These are phyloP conservation scores for Centropristis striata DNA, from an alignment of 2,113 vertebrate species.

Conservation along the genomic window DNA sequence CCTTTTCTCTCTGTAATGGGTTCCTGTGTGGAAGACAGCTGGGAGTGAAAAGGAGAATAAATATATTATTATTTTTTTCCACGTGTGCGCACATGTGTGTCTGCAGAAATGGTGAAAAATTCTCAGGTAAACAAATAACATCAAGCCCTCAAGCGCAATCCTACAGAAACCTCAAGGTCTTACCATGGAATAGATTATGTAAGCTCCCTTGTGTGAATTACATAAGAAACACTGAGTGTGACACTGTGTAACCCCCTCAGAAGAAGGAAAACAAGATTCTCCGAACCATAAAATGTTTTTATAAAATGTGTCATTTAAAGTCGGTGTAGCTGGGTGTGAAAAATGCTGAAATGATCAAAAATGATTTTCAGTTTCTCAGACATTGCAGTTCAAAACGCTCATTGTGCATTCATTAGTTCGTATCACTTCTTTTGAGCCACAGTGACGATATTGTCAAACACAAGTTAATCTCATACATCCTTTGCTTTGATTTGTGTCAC, in stretches of 20 bases:
- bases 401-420: not conserved
- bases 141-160: conserved; percentile 16
- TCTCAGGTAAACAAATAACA: conserved; percentile 44
- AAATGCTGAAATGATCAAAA: not conserved
- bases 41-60: conserved; percentile 41
- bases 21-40: conserved; percentile 56
- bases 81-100: conserved; percentile 1
- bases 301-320: conserved; percentile 23
- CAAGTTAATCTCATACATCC: not conserved
- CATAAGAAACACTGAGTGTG: conserved; percentile 35
- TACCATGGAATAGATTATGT: conserved; percentile 46
- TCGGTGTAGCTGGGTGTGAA: not conserved
- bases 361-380: not conserved
- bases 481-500: not conserved
- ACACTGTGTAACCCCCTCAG: conserved; percentile 6
- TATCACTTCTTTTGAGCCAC: not conserved
- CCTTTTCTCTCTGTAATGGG: conserved; percentile 64
- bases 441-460: not conserved
- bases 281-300: conserved; percentile 7
- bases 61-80: not conserved
- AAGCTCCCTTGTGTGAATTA: conserved; percentile 46
- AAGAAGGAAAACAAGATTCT: conserved; percentile 13
- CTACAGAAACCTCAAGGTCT: conserved; percentile 43
- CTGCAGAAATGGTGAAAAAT: not conserved
- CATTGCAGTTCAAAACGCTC: not conserved